A percentile compares a stretch with the other conserved stretches of the same genome.
phyloP scores from a whole-genome alignment of 2,888 invertebrate species.

The Marronus borbonicus region DNA sequence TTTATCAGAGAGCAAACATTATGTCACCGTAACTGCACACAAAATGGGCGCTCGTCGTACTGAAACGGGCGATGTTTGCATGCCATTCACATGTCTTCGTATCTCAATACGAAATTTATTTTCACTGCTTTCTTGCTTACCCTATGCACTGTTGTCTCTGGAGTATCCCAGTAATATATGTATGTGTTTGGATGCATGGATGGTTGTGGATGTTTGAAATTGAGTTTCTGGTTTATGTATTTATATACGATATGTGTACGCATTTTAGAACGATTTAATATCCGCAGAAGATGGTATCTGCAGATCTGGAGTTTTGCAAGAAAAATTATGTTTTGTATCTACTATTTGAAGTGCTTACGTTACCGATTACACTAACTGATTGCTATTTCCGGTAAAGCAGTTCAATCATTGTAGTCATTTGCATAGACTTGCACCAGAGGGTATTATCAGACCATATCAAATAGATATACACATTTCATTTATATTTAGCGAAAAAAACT shows the following conservation, averaged over 20 bases:
- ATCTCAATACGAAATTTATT: conserved; percentile 29
- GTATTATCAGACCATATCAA: no score
- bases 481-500: no score
- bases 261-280: neutral
- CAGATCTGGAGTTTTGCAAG: no score
- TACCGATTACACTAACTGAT: no score
- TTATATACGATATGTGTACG: neutral
- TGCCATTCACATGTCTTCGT: neutral
- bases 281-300: no score
- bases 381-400: no score
- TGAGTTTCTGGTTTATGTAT: conserved; percentile 26
- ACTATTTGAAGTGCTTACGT: no score
- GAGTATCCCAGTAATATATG: conserved; percentile 22
- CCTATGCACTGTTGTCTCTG: conserved; percentile 4
- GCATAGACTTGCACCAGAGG: no score
- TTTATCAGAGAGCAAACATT: conserved; percentile 13
- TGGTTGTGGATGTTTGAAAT: neutral
- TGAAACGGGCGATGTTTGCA: conserved; percentile 3
- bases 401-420: no score
- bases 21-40: neutral
- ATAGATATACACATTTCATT: no score
- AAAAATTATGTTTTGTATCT: no score
- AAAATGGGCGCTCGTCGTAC: conserved; percentile 12
- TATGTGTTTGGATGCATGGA: conserved; percentile 5
- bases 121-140: conserved; percentile 13